Conservation (phyloP, 2,888 invertebrate species). For the Clostera curtula region DNA sequence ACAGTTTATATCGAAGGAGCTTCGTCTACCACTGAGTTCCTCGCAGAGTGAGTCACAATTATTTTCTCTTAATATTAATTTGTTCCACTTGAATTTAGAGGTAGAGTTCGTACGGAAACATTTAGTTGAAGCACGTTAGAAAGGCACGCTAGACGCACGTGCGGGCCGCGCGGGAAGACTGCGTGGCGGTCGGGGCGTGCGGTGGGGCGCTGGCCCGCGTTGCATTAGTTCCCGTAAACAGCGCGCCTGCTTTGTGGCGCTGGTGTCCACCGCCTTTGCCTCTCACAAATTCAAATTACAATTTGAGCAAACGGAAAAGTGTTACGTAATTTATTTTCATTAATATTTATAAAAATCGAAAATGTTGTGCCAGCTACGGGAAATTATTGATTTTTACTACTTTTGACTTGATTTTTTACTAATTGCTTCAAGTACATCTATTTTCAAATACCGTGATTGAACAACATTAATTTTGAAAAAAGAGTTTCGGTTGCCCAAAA, state of each 20-base stretch:
- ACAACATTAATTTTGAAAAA: no score
- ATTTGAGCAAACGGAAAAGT: conserved; percentile 1
- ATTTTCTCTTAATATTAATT: conserved; percentile 32
- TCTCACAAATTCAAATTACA: conserved; percentile 4
- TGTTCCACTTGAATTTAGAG: conserved; percentile 38
- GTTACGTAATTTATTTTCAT: no score
- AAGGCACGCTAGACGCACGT: conserved; percentile 65
- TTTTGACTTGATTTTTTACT: no score
- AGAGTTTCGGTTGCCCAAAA: no score
- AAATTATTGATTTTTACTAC: no score
- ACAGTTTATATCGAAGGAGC: conserved; percentile 29
- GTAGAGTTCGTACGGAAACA: conserved; percentile 47
- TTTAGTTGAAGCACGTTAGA: conserved; percentile 38
- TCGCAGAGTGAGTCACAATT: conserved; percentile 36
- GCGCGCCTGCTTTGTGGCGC: conserved; percentile 46
- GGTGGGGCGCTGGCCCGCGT: conserved; percentile 47
- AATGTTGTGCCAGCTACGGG: not conserved
- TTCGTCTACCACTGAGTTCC: conserved; percentile 21
- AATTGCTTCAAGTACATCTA: no score
- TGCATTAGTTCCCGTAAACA: conserved; percentile 29
- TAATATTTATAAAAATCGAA: no score
- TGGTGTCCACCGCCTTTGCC: conserved; percentile 22
- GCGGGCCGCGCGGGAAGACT: conserved; percentile 73
- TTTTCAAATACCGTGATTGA: no score
- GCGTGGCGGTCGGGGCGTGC: conserved; percentile 64